Percentiles rank a stretch among this genome's conserved stretches.
phyloP scores from a whole-genome alignment of 1,140 invertebrate species.

The Euura saliciscinereae region DNA sequence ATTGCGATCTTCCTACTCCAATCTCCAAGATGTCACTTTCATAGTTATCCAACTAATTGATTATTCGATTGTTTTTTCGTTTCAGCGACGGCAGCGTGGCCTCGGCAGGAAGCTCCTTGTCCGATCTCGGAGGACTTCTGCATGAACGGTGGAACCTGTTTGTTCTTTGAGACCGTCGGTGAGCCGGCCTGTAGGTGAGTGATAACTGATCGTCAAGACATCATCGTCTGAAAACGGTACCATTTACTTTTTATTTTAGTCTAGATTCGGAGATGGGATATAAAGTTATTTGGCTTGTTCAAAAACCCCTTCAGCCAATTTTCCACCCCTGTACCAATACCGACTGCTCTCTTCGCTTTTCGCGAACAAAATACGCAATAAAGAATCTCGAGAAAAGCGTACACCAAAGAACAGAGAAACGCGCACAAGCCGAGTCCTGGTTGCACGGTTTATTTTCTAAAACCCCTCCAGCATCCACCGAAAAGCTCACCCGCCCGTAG shows the following conservation, averaged over 20 bases:
- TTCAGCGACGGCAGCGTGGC: constrained; percentile 65
- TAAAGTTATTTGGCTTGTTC: background rate
- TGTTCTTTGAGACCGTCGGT: constrained; percentile 76
- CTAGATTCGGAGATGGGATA: too few relatives aligned
- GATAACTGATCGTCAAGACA: constrained; percentile 13
- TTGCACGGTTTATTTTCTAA: constrained; percentile 1
- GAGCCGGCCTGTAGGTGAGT: constrained; percentile 83
- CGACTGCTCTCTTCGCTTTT: constrained; percentile 13
- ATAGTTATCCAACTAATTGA: constrained; percentile 15
- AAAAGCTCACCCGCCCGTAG: background rate
- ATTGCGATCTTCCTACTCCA: constrained; percentile 3
- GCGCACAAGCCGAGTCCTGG: background rate
- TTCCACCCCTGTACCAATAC: constrained; percentile 26
- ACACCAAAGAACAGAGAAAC: background rate
- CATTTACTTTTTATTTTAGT: background rate
- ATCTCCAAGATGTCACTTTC: background rate
- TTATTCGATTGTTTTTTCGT: constrained; percentile 39
- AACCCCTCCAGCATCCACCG: background rate
- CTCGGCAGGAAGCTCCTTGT: constrained; percentile 67
- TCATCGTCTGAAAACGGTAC: constrained; percentile 20
- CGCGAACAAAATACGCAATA: constrained; percentile 5
- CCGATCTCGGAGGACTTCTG: constrained; percentile 72
- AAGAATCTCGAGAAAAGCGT: background rate
- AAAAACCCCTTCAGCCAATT: constrained; percentile 35
- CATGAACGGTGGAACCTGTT: constrained; percentile 82